Evolutionary conservation across 1,140 invertebrate species (phyloP), one percentile per base, ranked within the genome.

Genomic region (Cryptotermes secundus): DNA sequence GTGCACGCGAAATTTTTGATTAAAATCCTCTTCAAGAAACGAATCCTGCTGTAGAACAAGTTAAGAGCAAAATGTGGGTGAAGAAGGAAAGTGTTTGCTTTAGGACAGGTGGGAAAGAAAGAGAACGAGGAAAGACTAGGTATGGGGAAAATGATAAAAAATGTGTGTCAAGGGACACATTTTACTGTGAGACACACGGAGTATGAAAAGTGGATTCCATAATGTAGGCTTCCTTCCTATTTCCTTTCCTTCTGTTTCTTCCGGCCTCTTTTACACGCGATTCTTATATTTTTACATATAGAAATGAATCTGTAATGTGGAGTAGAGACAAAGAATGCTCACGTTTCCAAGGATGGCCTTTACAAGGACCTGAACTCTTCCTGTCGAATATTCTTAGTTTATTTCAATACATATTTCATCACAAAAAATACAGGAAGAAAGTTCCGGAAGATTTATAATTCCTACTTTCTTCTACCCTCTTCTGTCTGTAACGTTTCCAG

Each of bases 261-360:
- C 24, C 12, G 24, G 2, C n/a, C 12, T 12, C n/a, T 31, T n/a
- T 65, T 65, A 14, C 45, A 31, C 59, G 2, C 6, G 24, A 6
- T 65, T 65, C 12, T 12, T 12, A 26, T 65, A n/a, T n/a, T 65
- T 65, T 6, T n/a, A n/a, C 24, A 12, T 65, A n/a, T 65, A n/a
- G 59, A 65, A 65, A 65, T 65, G 59, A n/a, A 65, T 65, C 59
- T n/a, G 59, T 65, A 65, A 65, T 65, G 59, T 26, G 59, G 59
- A 45, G 16, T 45, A 2, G 7, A 45, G 45, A 14, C 9, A 45
- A 16, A 16, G 9, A 45, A 9, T 2, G 14, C 38, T 16, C 7
- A 14, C 2, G 7, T 6, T 14, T 45, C 2, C 45, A 2, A 45
- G 14, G 38, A 10, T 2, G 45, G 45, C 14, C 45, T 45, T 2